Evolutionary conservation across 92 coral and sea anemone genomes (phyloP).

Genomic region (Parazoanthus darwini): DNA sequence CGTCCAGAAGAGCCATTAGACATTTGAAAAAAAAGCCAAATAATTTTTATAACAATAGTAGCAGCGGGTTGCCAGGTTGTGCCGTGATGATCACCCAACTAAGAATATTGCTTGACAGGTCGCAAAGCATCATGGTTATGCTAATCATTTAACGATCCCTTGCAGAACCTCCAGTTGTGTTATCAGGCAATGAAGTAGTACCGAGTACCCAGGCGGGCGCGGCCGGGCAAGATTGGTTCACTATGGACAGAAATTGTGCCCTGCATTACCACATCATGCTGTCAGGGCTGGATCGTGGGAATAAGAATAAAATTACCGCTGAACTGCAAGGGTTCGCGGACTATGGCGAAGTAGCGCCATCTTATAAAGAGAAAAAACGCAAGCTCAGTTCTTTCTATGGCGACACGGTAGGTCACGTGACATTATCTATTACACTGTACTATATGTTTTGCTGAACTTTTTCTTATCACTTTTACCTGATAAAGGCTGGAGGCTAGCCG

Average conservation of each 20-base stretch:
- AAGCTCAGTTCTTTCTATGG: conserved; percentile 62
- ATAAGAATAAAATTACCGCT: conserved; percentile 66
- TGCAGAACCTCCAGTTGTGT: conserved; percentile 62
- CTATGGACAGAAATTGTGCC: conserved; percentile 74
- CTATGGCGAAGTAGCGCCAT: conserved; percentile 69
- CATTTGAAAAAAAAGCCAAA: no score
- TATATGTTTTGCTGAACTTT: background rate
- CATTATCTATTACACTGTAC: background rate
- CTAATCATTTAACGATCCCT: background rate
- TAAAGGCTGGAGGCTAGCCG: no score
- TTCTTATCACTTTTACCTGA: background rate
- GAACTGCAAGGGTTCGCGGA: conserved; percentile 80
- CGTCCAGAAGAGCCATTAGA: no score
- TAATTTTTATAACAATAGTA: no score
- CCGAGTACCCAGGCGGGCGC: conserved; percentile 89
- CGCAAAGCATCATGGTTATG: background rate
- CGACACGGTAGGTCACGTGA: conserved; percentile 56
- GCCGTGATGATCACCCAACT: background rate
- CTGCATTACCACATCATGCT: conserved; percentile 73
- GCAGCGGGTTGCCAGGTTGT: no score
- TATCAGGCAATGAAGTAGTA: conserved; percentile 86
- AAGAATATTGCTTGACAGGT: background rate
- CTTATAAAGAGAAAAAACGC: conserved; percentile 62
- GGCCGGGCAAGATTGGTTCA: conserved; percentile 89
- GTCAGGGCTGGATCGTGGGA: conserved; percentile 70